Evolutionary conservation across 2,113 vertebrate genomes (phyloP), one percentile per base, ranked within the genome.

Genomic region (Bettongia penicillata): DNA sequence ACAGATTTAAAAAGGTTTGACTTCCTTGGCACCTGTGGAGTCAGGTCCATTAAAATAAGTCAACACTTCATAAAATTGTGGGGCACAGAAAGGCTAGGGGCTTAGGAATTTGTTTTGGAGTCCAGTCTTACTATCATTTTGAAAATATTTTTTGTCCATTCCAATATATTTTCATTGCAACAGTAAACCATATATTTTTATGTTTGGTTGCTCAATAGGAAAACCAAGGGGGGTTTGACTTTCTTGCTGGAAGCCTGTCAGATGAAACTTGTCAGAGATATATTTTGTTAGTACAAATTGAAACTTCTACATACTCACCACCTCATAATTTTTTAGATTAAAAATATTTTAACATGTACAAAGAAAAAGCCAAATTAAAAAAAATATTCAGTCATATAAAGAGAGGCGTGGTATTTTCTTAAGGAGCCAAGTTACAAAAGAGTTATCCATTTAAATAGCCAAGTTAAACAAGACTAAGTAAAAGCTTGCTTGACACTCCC

Each of bases 191-290:
- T 47, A 95, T 0, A 37, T 53, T 31, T 95, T 84, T 96, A 68
- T 96, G 1, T 95, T 96, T 97, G 68, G 89, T 95, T 97, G 93
- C 50, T 53, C 96, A 91, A 92, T 93, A 94, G 95, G 51, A 93
- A 95, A 95, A 94, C 57, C 48, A 93, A 95, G 95, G 96, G 23
- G 49, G 55, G 91, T 95, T 53, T 94, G 94, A 91, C 92, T 97
- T 97, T 97, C 55, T 43, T 97, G 93, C 68, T 96, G 93, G 68
- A 92, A 61, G 26, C 14, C 19, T 93, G 91, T 92, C 93, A 51
- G 68, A 96, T 89, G 23, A 98, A 97, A 96, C 37, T 96, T 96
- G 51, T 57, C 93, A 91, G 48, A 97, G 14, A 93, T 97, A n/a
- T 37, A 28, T 61, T 96, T 97, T n/a, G 51, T 91, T 94, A 89